Conservation (phyloP, 2,797 vertebrate species). For the Artibeus lituratus region DNA sequence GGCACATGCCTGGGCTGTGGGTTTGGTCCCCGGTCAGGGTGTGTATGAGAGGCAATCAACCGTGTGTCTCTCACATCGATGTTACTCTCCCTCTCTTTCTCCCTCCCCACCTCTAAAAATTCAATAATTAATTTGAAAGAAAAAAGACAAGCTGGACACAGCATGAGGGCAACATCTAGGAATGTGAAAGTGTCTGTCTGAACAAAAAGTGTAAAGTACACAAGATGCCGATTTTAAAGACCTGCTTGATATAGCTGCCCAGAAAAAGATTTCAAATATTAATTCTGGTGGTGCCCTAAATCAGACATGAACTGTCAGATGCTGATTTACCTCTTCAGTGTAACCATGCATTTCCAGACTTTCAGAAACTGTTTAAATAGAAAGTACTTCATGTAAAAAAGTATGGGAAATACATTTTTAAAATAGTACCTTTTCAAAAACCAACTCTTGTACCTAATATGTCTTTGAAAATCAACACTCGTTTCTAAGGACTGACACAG, state of each 20-base stretch:
- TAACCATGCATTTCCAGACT: neutral
- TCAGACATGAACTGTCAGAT: neutral
- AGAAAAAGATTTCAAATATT: neutral
- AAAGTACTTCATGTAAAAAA: neutral
- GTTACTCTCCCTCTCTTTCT: neutral
- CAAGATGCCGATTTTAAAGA: neutral
- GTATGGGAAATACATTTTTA: neutral
- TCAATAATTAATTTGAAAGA: no score
- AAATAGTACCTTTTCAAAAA: neutral
- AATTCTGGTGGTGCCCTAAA: neutral
- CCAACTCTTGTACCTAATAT: rapidly evolving
- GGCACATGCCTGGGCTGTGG: neutral
- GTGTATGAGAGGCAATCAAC: neutral
- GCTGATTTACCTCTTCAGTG: neutral
- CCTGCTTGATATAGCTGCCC: neutral
- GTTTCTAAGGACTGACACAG: neutral
- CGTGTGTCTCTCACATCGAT: neutral
- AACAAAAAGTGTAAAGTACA: neutral
- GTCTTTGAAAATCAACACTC: neutral
- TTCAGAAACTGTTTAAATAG: neutral
- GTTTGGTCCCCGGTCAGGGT: neutral
- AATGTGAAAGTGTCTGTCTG: neutral
- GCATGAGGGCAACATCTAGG: neutral
- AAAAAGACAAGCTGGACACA: neutral
- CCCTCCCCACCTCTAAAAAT: neutral